Base-by-base conservation (phyloP, 2,888 invertebrate species). In the Malthinus flaveolus region DNA sequence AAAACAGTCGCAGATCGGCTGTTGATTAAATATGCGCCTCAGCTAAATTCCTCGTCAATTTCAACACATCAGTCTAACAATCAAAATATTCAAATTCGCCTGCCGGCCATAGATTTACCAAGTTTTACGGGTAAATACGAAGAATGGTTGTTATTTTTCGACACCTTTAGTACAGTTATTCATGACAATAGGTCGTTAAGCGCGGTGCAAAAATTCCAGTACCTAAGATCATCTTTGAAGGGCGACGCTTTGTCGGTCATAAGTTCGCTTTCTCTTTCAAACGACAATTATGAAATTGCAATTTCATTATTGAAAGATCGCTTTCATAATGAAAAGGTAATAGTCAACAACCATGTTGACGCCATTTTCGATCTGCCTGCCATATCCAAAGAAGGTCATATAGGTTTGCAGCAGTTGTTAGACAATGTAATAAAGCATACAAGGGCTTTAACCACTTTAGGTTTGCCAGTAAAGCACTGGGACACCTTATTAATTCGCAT, bases 161-260 rank as follows among this genome's bases (percentile, higher is more conserved):
- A 60, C 13, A 51, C 48, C 1, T 56, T 51, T 39, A 13, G 42
- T 10, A 32, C 56, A 23, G 7, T 60, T 7, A 50, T 49, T 9
- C 52, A 58, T 44, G 31, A 33, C 3, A 53, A 53, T 44, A 37
- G 31, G 1, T 6, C 37, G 8, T 34, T 55, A 32, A 32, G 36
- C 7, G 6, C 32, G 9, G 36, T 56, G 23, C 37, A 59, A 47
- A 59, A 59, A 23, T 59, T 50, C 23, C 51, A 59, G 37, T 56
- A 56, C 11, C 47, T 55, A 4, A 7, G 45, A 7, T 34, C 50
- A 6, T 13, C 32, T 33, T 11, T 58, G 9, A 9, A 42, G 9
- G 54, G 48, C 1, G 32, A 9, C 1, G 59, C 59, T 1, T 37
- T 34, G 12, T 10, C 6, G 1, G 3, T 5, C n/a, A 35, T 35